phyloP scores from a whole-genome alignment of 2,113 vertebrate genomes.

The Callocephalon fimbriatum region DNA sequence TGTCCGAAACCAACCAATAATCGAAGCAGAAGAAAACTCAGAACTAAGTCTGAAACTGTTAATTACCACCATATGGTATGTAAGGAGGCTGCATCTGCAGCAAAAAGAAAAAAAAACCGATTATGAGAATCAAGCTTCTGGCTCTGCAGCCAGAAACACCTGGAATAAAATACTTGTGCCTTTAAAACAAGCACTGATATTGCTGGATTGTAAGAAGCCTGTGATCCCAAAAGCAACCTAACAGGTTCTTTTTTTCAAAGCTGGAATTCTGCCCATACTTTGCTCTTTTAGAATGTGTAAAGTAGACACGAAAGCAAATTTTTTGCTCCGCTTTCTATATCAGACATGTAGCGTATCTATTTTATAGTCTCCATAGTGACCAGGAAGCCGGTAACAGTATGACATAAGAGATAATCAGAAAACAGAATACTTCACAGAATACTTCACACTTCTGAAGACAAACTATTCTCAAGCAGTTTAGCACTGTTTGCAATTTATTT shows the following conservation, averaged over 20 bases:
- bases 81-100: slow-evolving; percentile 22
- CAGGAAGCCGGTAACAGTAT: slow-evolving; percentile 6
- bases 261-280: slow-evolving; percentile 45
- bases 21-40: slow-evolving; percentile 30
- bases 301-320: background rate
- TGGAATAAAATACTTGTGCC: slow-evolving; percentile 25
- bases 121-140: background rate
- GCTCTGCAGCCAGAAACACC: slow-evolving; percentile 38
- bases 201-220: background rate
- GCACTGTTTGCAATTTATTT: background rate
- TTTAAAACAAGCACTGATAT: slow-evolving; percentile 7
- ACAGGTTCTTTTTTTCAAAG: slow-evolving; percentile 11
- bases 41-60: slow-evolving; percentile 52
- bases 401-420: slow-evolving; percentile 25
- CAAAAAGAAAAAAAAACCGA: background rate
- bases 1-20: slow-evolving; percentile 6
- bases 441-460: background rate
- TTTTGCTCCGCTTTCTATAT: background rate
- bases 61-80: slow-evolving; percentile 55
- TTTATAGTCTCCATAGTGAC: slow-evolving; percentile 55
- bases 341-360: background rate
- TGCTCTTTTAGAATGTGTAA: slow-evolving; percentile 6
- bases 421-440: background rate
- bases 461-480: background rate
- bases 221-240: background rate